Evolutionary conservation across 2,113 vertebrate genomes (phyloP), one percentile per base, ranked within the genome.

Genomic region (Gobiocypris rarus): DNA sequence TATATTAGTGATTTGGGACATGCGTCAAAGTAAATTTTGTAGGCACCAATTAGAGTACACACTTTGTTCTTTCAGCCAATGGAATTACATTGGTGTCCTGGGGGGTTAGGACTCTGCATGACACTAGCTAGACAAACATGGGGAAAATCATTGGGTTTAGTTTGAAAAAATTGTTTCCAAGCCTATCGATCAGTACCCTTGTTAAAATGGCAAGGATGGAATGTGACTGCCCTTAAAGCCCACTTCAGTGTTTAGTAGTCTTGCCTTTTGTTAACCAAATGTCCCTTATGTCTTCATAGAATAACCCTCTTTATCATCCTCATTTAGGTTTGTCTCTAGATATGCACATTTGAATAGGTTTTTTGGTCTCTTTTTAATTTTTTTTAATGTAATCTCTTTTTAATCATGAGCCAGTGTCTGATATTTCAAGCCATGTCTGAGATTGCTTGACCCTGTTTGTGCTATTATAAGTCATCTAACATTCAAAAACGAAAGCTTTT

Each of bases 211-310:
- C 43, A 19, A 28, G 8, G 19, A 54, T 54, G 52, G 52, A 76
- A 48, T 48, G 41, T 73, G 41, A 24, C 38, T 13, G 67, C 19
- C 34, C 67, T 70, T 70, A 22, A 19, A 41, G 19, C 22, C 69
- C 41, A 71, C n/a, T 71, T 71, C 14, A 13, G 10, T 34, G 9
- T 75, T 34, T 56, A 34, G 54, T 74, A 34, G 28, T 45, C 70
- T 34, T 31, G 31, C 11, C 50, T 50, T 54, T 77, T 34, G 34
- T 45, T 17, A 7, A 48, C 84, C 82, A 87, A 41, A 82, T n/a
- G 48, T 22, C 28, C 11, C 4, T 81, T 71, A 61, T 85, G 26
- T 75, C 86, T 88, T 43, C 14, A 74, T 28, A 67, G 58, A 24
- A 41, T 13, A 52, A 31, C n/a, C 26, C 11, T 83, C 9, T 24